A percentile compares a stretch with the other conserved stretches of the same genome.
Evolutionary conservation across 2,888 invertebrate species (phyloP).

Genomic region (Ephialtes manifestator): DNA sequence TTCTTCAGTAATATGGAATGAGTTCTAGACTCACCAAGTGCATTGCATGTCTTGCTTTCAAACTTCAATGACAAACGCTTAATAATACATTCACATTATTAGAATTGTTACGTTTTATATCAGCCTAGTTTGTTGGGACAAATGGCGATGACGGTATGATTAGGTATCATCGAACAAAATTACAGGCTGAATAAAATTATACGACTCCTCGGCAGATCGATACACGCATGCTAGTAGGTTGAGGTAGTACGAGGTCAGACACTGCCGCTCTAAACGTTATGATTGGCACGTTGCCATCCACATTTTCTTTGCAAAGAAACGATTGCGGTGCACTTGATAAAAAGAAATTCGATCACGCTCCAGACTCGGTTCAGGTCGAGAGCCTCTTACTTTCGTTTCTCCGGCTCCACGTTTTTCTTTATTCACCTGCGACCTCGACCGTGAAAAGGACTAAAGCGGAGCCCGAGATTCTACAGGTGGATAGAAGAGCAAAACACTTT

Average conservation of each 20-base stretch:
- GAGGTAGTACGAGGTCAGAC: conserved; percentile 30
- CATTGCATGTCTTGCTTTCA: conserved; percentile 31
- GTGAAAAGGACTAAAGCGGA: conserved; percentile 41
- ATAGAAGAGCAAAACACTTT: conserved; percentile 5
- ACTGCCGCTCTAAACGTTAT: conserved; percentile 6
- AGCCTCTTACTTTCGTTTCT: conserved; percentile 58
- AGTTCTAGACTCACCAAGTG: conserved; percentile 20
- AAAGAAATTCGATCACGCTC: conserved; percentile 54
- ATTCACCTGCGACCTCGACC: conserved; percentile 53
- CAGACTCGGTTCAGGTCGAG: conserved; percentile 43
- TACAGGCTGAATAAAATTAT: conserved; percentile 25
- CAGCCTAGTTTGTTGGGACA: conserved; percentile 38
- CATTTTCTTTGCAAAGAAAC: conserved; percentile 1
- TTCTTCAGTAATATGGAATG: conserved; percentile 46
- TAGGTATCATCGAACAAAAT: conserved; percentile 39
- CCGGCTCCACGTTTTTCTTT: conserved; percentile 14
- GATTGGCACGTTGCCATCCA: neutral
- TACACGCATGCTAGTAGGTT: conserved; percentile 21
- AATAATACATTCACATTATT: conserved; percentile 23
- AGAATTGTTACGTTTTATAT: conserved; percentile 31
- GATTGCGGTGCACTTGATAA: neutral
- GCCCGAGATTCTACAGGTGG: conserved; percentile 28
- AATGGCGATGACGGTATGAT: conserved; percentile 32
- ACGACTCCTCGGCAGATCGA: conserved; percentile 9
- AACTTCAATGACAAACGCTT: conserved; percentile 14